These are phyloP conservation scores for Conistra vaccinii DNA, from an alignment of 2,888 invertebrate species.

Conservation along the genomic window DNA sequence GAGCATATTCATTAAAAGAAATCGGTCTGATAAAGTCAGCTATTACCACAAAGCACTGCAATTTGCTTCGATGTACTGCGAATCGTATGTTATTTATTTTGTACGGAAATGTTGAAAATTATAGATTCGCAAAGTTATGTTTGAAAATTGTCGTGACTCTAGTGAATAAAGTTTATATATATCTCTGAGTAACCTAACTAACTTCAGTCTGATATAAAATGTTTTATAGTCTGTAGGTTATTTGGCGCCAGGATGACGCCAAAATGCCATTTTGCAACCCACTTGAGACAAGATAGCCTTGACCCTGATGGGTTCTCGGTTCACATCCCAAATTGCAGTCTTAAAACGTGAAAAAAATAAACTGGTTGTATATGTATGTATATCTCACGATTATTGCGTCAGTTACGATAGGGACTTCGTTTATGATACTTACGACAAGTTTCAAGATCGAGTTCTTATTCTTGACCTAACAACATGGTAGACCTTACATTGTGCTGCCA, in stretches of 20 bases:
- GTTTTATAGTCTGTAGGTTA: slow-evolving; percentile 20
- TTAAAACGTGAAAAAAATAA: slow-evolving; percentile 8
- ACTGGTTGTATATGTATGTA: background rate
- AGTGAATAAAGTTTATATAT: background rate
- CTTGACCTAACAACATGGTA: background rate
- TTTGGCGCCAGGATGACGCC: slow-evolving; percentile 36
- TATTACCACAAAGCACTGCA: background rate
- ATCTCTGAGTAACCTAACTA: background rate
- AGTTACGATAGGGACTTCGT: slow-evolving; percentile 5
- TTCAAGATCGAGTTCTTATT: background rate
- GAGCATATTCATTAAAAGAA: slow-evolving; percentile 34
- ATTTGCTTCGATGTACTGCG: slow-evolving; percentile 5
- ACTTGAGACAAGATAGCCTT: slow-evolving; percentile 47
- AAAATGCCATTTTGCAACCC: slow-evolving; percentile 32
- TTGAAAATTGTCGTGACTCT: background rate
- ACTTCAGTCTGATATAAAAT: background rate
- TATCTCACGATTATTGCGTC: slow-evolving; percentile 17
- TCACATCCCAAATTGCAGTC: slow-evolving; percentile 33
- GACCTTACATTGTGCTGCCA: background rate
- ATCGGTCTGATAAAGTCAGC: slow-evolving; percentile 5
- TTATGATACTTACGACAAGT: too few species aligned
- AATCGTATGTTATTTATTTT: slow-evolving; percentile 20
- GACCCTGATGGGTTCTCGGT: slow-evolving; percentile 47
- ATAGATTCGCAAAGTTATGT: background rate
- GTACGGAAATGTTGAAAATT: background rate